Evolutionary conservation across 2,888 invertebrate genomes (phyloP), one percentile per base, ranked within the genome.

Genomic region (Athrips mouffetella): DNA sequence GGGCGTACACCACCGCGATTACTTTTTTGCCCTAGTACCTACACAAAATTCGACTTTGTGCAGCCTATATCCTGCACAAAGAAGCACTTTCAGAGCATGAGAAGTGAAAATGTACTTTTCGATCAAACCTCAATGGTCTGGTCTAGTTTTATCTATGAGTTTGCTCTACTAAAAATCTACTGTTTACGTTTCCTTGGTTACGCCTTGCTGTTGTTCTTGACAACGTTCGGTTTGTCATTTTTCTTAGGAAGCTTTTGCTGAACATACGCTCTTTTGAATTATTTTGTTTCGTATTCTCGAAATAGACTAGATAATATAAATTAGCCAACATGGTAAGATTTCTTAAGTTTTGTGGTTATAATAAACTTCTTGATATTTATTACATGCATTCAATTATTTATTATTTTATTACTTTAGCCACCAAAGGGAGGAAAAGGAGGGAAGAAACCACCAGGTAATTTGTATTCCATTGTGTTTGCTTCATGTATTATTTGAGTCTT

Each of bases 381-480:
- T 33, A 15, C 5, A 15, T 33, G 10, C 3, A 3, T 31, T n/a
- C 3, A 7, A 10, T 31, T 13, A 31, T 15, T 15, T 18, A 2
- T 10, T 21, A 30, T 16, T 30, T 33, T 6, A 33, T 21, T 40
- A 47, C 78, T 82, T 60, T 63, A 87, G 87, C 70, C 87, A 6
- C 87, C 87, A 6, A 87, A 87, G 73, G 80, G 63, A 46, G 63
- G 35, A 55, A 70, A 72, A 65, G 73, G 66, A 0, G 76, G 69
- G 0, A 85, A 87, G 54, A 86, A 85, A 50, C 71, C 83, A 8
- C 72, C 80, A 64, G 80, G 87, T 86, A 70, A 39, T n/a, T n/a
- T n/a, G 52, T 47, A 23, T 10, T n/a, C n/a, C n/a, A n/a, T 6
- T 7, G 13, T 18, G 2, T 35, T 13, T 31, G 13, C 33, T 33